phyloP scores from a whole-genome alignment of 1,140 invertebrate species.

The Nasonia giraulti region DNA sequence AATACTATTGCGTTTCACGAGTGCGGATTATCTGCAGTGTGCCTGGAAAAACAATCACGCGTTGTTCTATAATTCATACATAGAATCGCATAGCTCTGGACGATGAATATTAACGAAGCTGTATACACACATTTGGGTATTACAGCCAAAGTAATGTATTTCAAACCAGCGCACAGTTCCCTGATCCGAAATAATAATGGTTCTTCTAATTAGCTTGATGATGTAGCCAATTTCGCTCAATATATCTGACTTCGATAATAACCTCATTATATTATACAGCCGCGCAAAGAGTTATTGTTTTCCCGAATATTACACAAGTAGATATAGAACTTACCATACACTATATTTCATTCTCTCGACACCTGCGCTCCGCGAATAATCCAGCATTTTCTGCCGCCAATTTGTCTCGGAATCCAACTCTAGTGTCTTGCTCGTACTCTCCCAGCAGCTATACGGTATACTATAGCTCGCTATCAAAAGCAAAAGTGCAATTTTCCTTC shows the following conservation, averaged over 20 bases:
- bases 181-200: not conserved
- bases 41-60: no score
- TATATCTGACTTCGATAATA: not conserved
- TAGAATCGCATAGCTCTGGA: no score
- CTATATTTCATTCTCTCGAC: not conserved
- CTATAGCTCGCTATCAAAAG: not conserved
- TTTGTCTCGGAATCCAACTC: not conserved
- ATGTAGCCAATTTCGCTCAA: not conserved
- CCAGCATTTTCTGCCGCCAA: not conserved
- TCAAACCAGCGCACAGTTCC: not conserved
- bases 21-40: no score
- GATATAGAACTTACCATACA: no score
- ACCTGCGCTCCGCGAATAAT: not conserved
- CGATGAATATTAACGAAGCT: no score
- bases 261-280: no score
- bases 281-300: no score
- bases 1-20: no score
- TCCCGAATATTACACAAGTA: no score
- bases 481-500: conserved; percentile 13
- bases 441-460: not conserved
- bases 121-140: not conserved
- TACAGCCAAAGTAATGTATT: not conserved
- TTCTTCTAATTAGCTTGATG: not conserved
- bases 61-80: no score
- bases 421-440: not conserved